A percentile compares a stretch with the other conserved stretches of the same genome.
phyloP scores from a whole-genome alignment of 2,888 invertebrate species.

The Galerucella calmariensis region DNA sequence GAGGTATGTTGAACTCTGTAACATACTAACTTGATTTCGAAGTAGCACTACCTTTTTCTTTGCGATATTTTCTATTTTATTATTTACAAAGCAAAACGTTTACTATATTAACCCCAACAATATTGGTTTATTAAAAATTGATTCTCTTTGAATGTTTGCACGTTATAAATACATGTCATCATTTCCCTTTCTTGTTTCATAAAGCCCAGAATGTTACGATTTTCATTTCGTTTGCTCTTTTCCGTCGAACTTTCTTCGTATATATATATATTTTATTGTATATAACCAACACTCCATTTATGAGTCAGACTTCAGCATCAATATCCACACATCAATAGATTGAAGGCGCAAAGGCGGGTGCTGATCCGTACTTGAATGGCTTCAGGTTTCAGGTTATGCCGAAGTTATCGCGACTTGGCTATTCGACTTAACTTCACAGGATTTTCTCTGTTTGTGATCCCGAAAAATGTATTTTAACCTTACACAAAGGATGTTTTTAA shows the following conservation, averaged over 20 bases:
- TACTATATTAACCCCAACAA: neutral
- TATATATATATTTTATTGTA: constrained; percentile 38
- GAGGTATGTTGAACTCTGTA: no score
- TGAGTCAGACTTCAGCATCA: constrained; percentile 39
- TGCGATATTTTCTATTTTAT: no score
- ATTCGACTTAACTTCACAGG: constrained; percentile 39
- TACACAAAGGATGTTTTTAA: constrained; percentile 9
- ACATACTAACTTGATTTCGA: no score
- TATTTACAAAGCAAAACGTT: no score
- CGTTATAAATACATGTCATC: neutral
- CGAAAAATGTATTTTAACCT: constrained; percentile 27
- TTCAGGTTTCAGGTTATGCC: constrained; percentile 39
- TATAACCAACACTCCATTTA: constrained; percentile 36
- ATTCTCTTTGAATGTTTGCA: neutral
- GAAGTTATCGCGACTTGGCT: constrained; percentile 44
- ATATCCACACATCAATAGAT: constrained; percentile 44
- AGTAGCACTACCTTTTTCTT: no score
- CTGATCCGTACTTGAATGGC: constrained; percentile 42
- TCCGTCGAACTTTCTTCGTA: constrained; percentile 22
- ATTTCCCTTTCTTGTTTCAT: neutral
- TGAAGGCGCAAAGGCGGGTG: constrained; percentile 38
- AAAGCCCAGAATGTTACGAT: neutral
- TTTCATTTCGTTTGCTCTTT: constrained; percentile 31
- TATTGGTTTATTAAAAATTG: neutral
- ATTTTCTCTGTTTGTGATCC: constrained; percentile 41